Evolutionary conservation across 2,113 vertebrate species (phyloP).

Genomic region (Pelobates fuscus): DNA sequence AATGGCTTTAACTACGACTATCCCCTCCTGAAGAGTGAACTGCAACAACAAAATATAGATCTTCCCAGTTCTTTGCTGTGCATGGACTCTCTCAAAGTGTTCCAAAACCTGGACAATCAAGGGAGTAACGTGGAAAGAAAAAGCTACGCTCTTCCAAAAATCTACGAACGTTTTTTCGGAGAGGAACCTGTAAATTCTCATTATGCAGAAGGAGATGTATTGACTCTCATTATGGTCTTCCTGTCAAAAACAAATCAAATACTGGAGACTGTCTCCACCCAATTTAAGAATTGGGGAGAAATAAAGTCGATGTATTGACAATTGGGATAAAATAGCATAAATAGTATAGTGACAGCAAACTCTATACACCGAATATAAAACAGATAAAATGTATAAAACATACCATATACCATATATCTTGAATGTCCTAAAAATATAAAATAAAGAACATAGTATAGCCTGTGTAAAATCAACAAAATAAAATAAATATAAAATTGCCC

Average conservation of each 20-base stretch:
- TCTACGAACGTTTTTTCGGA: slow-evolving; percentile 52
- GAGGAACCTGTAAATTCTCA: slow-evolving; percentile 13
- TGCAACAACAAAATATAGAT: slow-evolving; percentile 50
- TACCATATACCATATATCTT: no score
- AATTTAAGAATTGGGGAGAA: slow-evolving; percentile 54
- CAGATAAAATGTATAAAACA: no score
- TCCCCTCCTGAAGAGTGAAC: slow-evolving; percentile 61
- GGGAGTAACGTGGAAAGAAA: slow-evolving; percentile 31
- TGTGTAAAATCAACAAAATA: no score
- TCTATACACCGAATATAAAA: no score
- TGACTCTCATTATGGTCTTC: slow-evolving; percentile 55
- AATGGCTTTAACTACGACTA: slow-evolving; percentile 66
- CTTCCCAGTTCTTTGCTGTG: slow-evolving; percentile 57
- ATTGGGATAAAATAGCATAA: no score
- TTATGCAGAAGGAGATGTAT: slow-evolving; percentile 53
- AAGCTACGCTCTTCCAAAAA: slow-evolving; percentile 53
- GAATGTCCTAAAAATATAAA: no score
- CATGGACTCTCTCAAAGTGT: slow-evolving; percentile 58
- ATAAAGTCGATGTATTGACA: slow-evolving; percentile 61
- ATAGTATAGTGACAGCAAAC: no score
- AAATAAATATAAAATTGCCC: no score
- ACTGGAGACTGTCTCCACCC: slow-evolving; percentile 50
- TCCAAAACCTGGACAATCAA: slow-evolving; percentile 53
- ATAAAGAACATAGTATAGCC: no score
- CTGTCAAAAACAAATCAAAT: slow-evolving; percentile 52